Percentiles rank a stretch among this genome's conserved stretches.
Conservation (phyloP, 2,797 vertebrate species). For the Todus mexicanus region DNA sequence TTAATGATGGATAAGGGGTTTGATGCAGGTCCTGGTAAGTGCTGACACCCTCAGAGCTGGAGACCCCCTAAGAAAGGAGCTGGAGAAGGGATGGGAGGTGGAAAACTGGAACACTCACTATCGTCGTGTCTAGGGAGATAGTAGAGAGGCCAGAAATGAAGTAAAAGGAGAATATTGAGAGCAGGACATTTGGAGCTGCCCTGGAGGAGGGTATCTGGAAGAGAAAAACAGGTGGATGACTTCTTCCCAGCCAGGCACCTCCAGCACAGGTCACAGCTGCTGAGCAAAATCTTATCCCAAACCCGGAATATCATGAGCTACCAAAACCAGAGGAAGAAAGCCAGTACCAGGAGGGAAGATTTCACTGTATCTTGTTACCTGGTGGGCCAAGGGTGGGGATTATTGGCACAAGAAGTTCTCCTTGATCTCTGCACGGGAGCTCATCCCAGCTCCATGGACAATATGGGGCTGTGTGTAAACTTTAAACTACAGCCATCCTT, state of each 20-base stretch:
- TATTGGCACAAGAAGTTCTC: neutral
- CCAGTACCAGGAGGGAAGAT: neutral
- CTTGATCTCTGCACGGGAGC: neutral
- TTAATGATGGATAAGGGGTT: neutral
- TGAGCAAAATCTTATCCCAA: neutral
- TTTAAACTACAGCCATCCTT: neutral
- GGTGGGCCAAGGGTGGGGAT: neutral
- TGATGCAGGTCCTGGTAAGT: neutral
- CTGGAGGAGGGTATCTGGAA: neutral
- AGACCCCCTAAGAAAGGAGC: neutral
- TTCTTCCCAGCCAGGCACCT: neutral
- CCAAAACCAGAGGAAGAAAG: neutral
- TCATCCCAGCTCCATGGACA: neutral
- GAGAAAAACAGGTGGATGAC: rapidly evolving
- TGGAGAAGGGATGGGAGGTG: neutral
- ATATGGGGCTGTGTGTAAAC: neutral
- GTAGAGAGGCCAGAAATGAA: neutral
- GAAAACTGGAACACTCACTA: neutral
- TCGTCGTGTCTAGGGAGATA: neutral
- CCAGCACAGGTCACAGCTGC: neutral
- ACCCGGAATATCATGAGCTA: neutral
- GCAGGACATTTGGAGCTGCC: neutral
- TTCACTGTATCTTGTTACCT: neutral
- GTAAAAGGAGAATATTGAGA: neutral
- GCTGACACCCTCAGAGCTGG: neutral